Evolutionary conservation across 2,113 vertebrate species (phyloP), one percentile per base, ranked within the genome.

Genomic region (Corythornis madagascariensis): DNA sequence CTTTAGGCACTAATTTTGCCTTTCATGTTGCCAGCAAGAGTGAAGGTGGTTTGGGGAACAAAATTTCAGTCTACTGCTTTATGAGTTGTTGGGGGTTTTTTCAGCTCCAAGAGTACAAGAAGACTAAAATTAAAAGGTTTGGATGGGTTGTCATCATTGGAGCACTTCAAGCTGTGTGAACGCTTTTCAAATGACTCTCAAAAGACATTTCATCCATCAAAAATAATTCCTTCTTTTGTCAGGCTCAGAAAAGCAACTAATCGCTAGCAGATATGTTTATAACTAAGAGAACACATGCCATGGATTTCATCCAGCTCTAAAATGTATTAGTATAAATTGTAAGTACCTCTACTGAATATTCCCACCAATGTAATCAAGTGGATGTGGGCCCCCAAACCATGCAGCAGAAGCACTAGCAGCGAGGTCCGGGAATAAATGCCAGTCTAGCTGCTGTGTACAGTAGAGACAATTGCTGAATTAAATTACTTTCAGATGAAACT

Each of bases 151-250:
- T 93, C 79, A 74, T 80, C 88, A 93, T 64, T 88, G 90, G 67
- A 95, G 60, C 53, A 50, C 72, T 81, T 73, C 52, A 94, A 89
- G 78, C 89, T 92, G 91, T 0, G 7, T 3, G 13, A 95, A 64
- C 1, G 4, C 67, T 92, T 93, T 94, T 91, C 79, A 92, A 94
- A 91, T 61, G 35, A 83, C 76, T 94, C 92, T 92, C 82, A 70
- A 88, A 89, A 90, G 89, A 80, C 53, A 56, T 80, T 94, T 92
- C 56, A 89, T 86, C 85, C 47, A 9, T 94, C 92, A 94, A 71
- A 92, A 93, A 80, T 61, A 93, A 92, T 88, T 89, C 64, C 43
- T 67, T 94, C 74, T 65, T 89, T 97, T 94, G 88, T 96, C 88
- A 92, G 83, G 33, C 81, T 92, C 67, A 73, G 76, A 89, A 96